phyloP scores from a whole-genome alignment of 2,113 vertebrate genomes.

The Oncorhynchus clarkii region DNA sequence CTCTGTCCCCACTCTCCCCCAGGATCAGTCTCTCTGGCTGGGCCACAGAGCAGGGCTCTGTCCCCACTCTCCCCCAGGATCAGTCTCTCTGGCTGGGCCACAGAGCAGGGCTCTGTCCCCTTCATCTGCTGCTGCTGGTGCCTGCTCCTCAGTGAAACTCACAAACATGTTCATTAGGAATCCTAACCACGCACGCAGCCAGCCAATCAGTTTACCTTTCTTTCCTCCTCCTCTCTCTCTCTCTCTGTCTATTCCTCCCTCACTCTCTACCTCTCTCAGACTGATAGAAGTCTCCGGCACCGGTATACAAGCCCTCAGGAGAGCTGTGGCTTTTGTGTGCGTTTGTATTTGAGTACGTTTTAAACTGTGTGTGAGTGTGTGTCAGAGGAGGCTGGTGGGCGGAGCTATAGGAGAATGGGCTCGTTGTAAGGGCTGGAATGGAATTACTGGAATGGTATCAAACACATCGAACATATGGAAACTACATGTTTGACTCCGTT shows the following conservation, averaged over 20 bases:
- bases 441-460: no score
- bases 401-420: no score
- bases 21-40: no score
- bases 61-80: no score
- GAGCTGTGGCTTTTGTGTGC: constrained; percentile 4
- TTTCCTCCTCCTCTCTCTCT: background rate
- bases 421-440: no score
- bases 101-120: no score
- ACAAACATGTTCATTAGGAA: background rate
- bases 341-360: background rate
- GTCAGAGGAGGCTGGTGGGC: background rate
- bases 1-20: no score
- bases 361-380: background rate
- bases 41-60: no score
- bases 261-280: background rate
- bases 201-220: background rate
- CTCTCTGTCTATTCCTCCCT: background rate
- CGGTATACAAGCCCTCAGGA: constrained; percentile 7
- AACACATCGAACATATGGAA: no score
- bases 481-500: no score
- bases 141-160: background rate
- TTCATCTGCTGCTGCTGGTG: background rate
- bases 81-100: no score
- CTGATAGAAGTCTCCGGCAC: constrained; percentile 11
- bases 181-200: background rate